Base-by-base conservation (phyloP, 2,888 invertebrate species). In the Shargacucullia verbasci region DNA sequence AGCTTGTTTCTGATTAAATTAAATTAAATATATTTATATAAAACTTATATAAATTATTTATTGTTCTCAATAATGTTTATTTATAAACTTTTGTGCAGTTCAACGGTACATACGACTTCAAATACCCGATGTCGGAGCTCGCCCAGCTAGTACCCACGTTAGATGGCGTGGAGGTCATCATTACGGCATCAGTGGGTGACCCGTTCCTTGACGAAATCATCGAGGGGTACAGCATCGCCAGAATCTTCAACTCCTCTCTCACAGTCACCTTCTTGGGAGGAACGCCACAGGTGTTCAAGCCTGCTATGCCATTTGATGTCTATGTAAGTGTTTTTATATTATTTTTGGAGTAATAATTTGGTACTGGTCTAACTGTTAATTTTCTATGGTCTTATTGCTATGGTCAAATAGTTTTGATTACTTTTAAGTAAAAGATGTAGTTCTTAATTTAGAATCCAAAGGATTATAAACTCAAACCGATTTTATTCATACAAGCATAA, bases 211-310 rank as follows among this genome's bases (percentile, higher is more conserved):
- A 98, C 80, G 98, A 98, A 45, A 90, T 97, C 43, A 95, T 98
- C 41, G 96, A 97, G 66, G 99, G 99, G 0, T 98, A 96, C 92
- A 97, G 98, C 11, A 96, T 97, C 59, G 97, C 98, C 0, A 76
- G 98, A 71, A 96, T 99, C 46, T 98, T 96, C 85, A 98, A 98
- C 90, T 98, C 98, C 0, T 97, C 97, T 7, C 95, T 98, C 7
- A 95, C 96, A 50, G 95, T 99, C 0, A 95, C 96, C 34, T 98
- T 99, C 88, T 94, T 99, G 1, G 99, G 99, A 0, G 98, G 98
- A 31, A 95, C 97, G 0, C 98, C 99, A 7, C 98, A 99, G 88
- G 97, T 99, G 12, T 99, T 99, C 91, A 99, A 99, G 87, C 99
- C 99, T 0, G 95, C 97, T 8, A 98, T 99, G 97, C 98, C 98